Conservation (phyloP, 2,797 vertebrate genomes). For the Leuciscus waleckii region DNA sequence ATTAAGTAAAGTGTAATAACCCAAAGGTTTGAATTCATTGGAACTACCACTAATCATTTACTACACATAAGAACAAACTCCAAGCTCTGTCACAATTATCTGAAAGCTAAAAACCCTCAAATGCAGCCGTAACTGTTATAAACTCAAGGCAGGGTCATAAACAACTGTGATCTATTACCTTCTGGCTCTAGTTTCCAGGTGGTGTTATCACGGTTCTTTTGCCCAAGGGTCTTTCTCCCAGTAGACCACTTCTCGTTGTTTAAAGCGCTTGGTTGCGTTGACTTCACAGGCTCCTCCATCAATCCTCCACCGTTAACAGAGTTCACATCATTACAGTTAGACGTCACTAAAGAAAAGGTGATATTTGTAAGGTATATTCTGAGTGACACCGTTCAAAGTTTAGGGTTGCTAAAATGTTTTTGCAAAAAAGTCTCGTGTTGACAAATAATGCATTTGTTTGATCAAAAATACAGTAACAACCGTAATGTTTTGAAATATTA, state of each 20-base stretch:
- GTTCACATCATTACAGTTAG: slow-evolving; percentile 81
- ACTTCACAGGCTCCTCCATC: slow-evolving; percentile 84
- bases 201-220: slow-evolving; percentile 82
- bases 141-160: not conserved
- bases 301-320: slow-evolving; percentile 87
- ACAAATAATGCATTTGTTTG: not conserved
- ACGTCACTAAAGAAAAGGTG: slow-evolving; percentile 63
- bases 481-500: not conserved
- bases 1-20: not conserved
- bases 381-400: not conserved
- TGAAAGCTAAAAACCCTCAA: not conserved
- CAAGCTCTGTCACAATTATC: not conserved
- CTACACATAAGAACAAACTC: not conserved
- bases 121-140: not conserved
- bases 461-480: not conserved
- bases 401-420: not conserved
- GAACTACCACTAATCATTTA: too few relatives aligned
- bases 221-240: slow-evolving; percentile 75
- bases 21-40: not conserved
- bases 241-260: slow-evolving; percentile 85
- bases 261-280: slow-evolving; percentile 75
- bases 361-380: slow-evolving; percentile 23
- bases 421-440: not conserved
- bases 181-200: slow-evolving; percentile 88
- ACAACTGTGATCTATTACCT: slow-evolving; percentile 68